Evolutionary conservation across 2,113 vertebrate genomes (phyloP), one percentile per base, ranked within the genome.

Genomic region (Lasiurus borealis): DNA sequence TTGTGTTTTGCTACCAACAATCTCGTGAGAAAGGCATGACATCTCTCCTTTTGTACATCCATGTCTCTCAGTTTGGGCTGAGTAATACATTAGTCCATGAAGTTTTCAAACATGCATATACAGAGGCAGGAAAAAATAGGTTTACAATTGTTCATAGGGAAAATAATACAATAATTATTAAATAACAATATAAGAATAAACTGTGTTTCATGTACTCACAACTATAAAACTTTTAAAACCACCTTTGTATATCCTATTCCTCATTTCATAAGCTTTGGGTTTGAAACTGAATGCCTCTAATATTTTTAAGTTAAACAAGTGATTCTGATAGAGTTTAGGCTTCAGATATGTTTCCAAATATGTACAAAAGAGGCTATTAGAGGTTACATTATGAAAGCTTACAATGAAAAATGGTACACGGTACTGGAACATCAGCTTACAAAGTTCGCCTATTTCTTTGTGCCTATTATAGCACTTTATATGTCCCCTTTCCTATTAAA

Each of bases 221-320:
- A 48, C 73, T 76, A 15, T 31, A 76, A 48, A 76, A 44, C 44
- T 76, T 44, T 75, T 75, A 29, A 48, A 46, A 46, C 27, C 8
- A 76, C 14, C 19, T 48, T 6, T 36, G 12, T 19, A 27, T 40
- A 8, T 82, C 8, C 14, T 19, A 0, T 40, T 59, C 68, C 29
- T n/a, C 11, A 36, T 78, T 71, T 73, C 19, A 90, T 77, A 59
- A 52, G 9, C 23, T 62, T 27, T 87, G 8, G 9, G 19, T 78
- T 84, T 83, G 16, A 77, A 6, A 75, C 0, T 54, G 23, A 25
- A 29, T 69, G 69, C 27, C 15, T 72, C 19, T 64, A 18, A 40
- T 84, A 76, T 77, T 89, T 69, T 62, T 73, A 94, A 15, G 8
- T 85, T 76, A 64, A 71, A 78, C 3, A 69, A 87, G 9, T 88